Evolutionary conservation across 2,888 invertebrate genomes (phyloP).

Genomic region (Athalia cordata): DNA sequence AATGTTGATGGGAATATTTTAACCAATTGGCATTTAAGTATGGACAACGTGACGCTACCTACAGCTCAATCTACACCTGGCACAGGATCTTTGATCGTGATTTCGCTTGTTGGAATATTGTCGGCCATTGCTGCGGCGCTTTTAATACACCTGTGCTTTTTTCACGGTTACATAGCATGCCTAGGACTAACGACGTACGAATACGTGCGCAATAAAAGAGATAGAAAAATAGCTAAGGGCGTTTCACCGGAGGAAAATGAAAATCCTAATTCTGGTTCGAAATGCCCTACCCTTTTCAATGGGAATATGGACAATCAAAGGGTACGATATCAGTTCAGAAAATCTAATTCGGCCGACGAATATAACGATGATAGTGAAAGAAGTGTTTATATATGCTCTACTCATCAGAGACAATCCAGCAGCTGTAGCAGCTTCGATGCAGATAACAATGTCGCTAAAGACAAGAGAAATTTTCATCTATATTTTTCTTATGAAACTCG

Average conservation of each 20-base stretch:
- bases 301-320: constrained; percentile 46
- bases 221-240: constrained; percentile 52
- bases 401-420: constrained; percentile 49
- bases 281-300: constrained; percentile 36
- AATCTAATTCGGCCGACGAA: constrained; percentile 46
- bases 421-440: constrained; percentile 32
- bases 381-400: constrained; percentile 63
- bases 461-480: constrained; percentile 64
- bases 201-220: constrained; percentile 79
- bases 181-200: constrained; percentile 93
- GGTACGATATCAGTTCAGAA: constrained; percentile 62
- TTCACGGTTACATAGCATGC: constrained; percentile 90
- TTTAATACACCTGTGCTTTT: constrained; percentile 89
- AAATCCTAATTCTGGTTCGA: constrained; percentile 35
- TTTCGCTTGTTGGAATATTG: constrained; percentile 77
- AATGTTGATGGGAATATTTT: constrained; percentile 76
- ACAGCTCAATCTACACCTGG: constrained; percentile 61
- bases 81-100: constrained; percentile 74
- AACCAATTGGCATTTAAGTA: constrained; percentile 48
- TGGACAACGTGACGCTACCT: constrained; percentile 65
- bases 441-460: constrained; percentile 37
- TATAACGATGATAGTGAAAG: constrained; percentile 48
- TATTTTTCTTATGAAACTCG: constrained; percentile 67
- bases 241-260: constrained; percentile 42
- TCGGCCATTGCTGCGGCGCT: constrained; percentile 86